phyloP scores from a whole-genome alignment of 2,797 vertebrate species.

The Parauchenoglanis ngamensis region DNA sequence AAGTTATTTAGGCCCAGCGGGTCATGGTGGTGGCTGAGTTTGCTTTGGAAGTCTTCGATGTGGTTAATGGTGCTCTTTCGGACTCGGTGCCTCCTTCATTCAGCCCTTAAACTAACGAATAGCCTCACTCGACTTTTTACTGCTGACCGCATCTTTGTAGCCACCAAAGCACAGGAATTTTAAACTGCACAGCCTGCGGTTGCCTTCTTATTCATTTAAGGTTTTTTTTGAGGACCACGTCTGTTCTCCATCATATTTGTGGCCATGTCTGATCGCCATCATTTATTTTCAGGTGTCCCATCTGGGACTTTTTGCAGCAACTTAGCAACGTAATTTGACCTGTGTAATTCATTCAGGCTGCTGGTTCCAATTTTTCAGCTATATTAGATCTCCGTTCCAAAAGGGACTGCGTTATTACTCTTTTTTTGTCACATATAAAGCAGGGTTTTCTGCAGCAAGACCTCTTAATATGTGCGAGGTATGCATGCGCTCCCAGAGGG shows the following conservation, averaged over 20 bases:
- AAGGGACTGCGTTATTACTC: slow-evolving; percentile 40
- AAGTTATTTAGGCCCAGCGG: slow-evolving; percentile 43
- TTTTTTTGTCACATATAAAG: slow-evolving; percentile 48
- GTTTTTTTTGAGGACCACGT: not conserved
- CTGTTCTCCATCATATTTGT: slow-evolving; percentile 24
- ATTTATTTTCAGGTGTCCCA: slow-evolving; percentile 50
- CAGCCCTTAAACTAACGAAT: slow-evolving; percentile 58
- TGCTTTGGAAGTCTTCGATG: slow-evolving; percentile 51
- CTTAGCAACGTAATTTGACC: slow-evolving; percentile 20
- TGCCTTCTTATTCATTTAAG: slow-evolving; percentile 46
- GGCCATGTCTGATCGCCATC: slow-evolving; percentile 16
- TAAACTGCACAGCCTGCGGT: slow-evolving; percentile 43
- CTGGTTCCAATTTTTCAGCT: slow-evolving; percentile 39
- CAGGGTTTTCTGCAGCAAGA: slow-evolving; percentile 52
- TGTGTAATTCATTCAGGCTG: slow-evolving; percentile 35
- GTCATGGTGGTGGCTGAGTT: slow-evolving; percentile 45
- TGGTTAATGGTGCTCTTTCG: slow-evolving; percentile 42
- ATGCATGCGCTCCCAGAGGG: slow-evolving; percentile 57
- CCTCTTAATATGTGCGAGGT: slow-evolving; percentile 60
- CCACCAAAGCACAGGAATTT: slow-evolving; percentile 44
- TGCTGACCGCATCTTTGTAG: slow-evolving; percentile 46
- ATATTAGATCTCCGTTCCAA: slow-evolving; percentile 33
- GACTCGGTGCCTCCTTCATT: slow-evolving; percentile 31
- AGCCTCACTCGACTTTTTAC: slow-evolving; percentile 44
- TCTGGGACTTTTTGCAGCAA: slow-evolving; percentile 36